phyloP scores from a whole-genome alignment of 92 coral and sea anemone species.

The Epizoanthus rinbou region DNA sequence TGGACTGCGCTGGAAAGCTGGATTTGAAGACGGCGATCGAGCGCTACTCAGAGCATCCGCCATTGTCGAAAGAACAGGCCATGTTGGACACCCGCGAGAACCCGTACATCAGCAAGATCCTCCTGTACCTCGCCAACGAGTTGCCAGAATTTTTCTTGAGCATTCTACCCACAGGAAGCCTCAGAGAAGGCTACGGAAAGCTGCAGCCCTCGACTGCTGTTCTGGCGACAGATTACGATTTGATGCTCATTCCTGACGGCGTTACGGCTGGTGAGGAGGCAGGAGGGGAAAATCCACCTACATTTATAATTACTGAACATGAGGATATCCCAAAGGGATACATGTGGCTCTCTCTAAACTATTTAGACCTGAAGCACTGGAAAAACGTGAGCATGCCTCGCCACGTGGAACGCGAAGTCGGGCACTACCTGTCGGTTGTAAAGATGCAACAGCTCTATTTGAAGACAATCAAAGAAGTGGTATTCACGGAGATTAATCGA shows the following conservation, averaged over 20 bases:
- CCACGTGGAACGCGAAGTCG: background rate
- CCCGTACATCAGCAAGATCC: slow-evolving; percentile 23
- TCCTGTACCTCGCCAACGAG: slow-evolving; percentile 10
- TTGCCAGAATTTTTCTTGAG: slow-evolving; percentile 47
- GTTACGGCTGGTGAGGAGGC: slow-evolving; percentile 3
- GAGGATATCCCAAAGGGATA: slow-evolving; percentile 12
- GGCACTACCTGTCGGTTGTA: background rate
- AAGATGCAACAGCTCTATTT: background rate
- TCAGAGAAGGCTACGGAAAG: slow-evolving; percentile 46
- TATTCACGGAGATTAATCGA: background rate
- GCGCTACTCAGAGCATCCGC: slow-evolving; percentile 41
- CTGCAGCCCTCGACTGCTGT: slow-evolving; percentile 42
- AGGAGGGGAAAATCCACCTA: background rate
- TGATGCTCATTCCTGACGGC: slow-evolving; percentile 49
- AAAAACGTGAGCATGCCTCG: slow-evolving; percentile 11
- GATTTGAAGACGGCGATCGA: slow-evolving; percentile 26
- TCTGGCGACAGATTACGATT: slow-evolving; percentile 48
- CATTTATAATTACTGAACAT: slow-evolving; percentile 4
- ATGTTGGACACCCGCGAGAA: slow-evolving; percentile 9
- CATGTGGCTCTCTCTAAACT: slow-evolving; percentile 42
- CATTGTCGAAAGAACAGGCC: slow-evolving; percentile 11
- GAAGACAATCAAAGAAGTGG: background rate
- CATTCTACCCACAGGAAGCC: slow-evolving; percentile 43
- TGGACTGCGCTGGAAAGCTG: slow-evolving; percentile 20
- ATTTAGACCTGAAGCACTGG: slow-evolving; percentile 38